Evolutionary conservation across 2,888 invertebrate species (phyloP), one percentile per base, ranked within the genome.

Genomic region (Tenthredo mesomela): DNA sequence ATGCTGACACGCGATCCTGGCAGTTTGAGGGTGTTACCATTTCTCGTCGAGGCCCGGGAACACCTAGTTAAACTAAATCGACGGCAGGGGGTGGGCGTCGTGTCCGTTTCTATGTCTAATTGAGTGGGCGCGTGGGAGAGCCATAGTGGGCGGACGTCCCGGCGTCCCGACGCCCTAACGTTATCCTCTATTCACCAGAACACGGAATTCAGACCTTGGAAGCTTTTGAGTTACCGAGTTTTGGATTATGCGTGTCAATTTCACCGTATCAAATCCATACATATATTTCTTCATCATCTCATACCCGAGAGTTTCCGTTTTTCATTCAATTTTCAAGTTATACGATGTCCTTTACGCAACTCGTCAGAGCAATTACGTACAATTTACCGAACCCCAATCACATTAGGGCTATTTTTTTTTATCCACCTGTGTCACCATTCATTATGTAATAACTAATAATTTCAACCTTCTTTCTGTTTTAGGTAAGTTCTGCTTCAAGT

Each of bases 51-150:
- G 47, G 47, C 47, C n/a, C 82, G 65, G 50, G 67, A 82, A 82
- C 70, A 82, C 82, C 82, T 82, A 82, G 82, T 82, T 82, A 67
- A 82, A 82, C 82, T 50, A 67, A 82, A 82, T 82, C 82, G 82
- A 82, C 82, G 65, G n/a, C 29, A 21, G 67, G 67, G 37, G 67
- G 65, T 43, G 82, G 82, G 82, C 82, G 67, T 70, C 82, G 40
- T 58, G 82, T 33, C 82, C 82, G 47, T 82, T 82, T 40, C 82
- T 67, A 70, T 70, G 82, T 82, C 82, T 82, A 82, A 82, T 82
- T 82, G 82, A 82, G 67, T 70, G 82, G 82, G 82, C 82, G 70
- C 82, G 82, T 82, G 67, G 82, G 67, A 29, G 82, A 82, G 67
- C 21, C 15, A 21, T 40, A 40, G 80, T 80, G 40, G 80, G 80